A percentile compares a stretch with the other conserved stretches of the same genome.
Conservation (phyloP, 2,797 vertebrate species). For the Hippoglossus hippoglossus region DNA sequence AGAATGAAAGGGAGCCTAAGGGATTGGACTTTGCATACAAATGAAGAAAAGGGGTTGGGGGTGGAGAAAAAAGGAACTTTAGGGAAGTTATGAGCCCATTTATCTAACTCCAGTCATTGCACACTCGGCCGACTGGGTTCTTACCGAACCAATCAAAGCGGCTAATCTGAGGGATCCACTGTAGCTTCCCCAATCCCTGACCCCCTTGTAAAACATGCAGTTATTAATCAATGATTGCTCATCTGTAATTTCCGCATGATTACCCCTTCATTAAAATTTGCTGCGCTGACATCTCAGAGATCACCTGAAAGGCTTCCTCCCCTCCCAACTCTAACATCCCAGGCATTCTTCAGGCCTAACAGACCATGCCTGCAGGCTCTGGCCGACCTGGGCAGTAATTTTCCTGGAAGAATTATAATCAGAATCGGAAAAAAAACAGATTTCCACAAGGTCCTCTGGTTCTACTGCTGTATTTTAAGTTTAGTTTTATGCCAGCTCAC, state of each 20-base stretch:
- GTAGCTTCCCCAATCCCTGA: conserved; percentile 73
- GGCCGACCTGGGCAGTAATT: conserved; percentile 48
- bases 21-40: conserved; percentile 84
- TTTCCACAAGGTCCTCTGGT: conserved; percentile 48
- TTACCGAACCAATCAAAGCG: conserved; percentile 79
- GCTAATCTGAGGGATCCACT: conserved; percentile 74
- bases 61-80: conserved; percentile 76
- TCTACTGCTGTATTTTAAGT: conserved; percentile 55
- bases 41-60: conserved; percentile 75
- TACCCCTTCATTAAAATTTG: conserved; percentile 77
- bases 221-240: conserved; percentile 79
- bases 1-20: conserved; percentile 81
- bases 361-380: conserved; percentile 38
- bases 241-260: conserved; percentile 78
- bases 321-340: conserved; percentile 49
- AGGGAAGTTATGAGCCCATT: conserved; percentile 82
- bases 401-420: conserved; percentile 54
- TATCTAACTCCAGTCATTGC: conserved; percentile 78
- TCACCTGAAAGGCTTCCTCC: conserved; percentile 57
- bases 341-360: conserved; percentile 47
- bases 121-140: conserved; percentile 72
- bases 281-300: conserved; percentile 55
- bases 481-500: conserved; percentile 27
- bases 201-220: conserved; percentile 79
- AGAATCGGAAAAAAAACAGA: conserved; percentile 68